Conservation (phyloP, 2,888 invertebrate species). For the Pogonocherus hispidulus region DNA sequence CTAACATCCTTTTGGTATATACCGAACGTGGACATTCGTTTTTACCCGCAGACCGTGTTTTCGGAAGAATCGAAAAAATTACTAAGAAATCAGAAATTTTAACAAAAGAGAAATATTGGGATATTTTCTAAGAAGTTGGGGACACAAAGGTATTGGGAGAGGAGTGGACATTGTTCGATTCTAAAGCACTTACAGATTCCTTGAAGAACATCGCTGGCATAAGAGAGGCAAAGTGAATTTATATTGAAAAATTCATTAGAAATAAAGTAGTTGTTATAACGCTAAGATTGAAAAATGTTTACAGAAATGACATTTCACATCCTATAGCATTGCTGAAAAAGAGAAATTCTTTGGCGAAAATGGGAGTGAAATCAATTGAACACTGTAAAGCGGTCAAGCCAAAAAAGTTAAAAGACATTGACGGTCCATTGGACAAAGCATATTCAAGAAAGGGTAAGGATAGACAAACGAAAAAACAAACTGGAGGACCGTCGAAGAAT, state of each 20-base stretch:
- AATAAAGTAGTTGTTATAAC: slow-evolving; percentile 15
- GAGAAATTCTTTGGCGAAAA: slow-evolving; percentile 13
- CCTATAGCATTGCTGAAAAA: slow-evolving; percentile 18
- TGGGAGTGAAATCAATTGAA: not conserved
- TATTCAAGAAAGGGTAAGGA: not conserved
- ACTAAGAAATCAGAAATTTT: too few relatives aligned
- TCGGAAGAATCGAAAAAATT: too few relatives aligned
- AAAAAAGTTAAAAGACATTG: slow-evolving; percentile 4
- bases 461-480: not conserved
- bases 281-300: slow-evolving; percentile 12
- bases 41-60: too few relatives aligned
- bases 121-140: slow-evolving; percentile 7
- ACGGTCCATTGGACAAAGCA: slow-evolving; percentile 2
- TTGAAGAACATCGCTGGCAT: slow-evolving; percentile 13
- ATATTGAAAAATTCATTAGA: slow-evolving; percentile 17
- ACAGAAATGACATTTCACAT: too few relatives aligned
- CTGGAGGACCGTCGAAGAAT: not conserved
- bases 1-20: too few relatives aligned
- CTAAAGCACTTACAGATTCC: not conserved
- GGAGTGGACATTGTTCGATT: not conserved
- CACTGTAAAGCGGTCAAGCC: not conserved
- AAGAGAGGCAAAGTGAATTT: slow-evolving; percentile 13
- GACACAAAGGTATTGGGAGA: slow-evolving; percentile 13
- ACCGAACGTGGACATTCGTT: too few relatives aligned
- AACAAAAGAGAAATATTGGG: not conserved